Base-by-base conservation (phyloP, 2,113 vertebrate genomes). In the Pelusios castaneus region DNA sequence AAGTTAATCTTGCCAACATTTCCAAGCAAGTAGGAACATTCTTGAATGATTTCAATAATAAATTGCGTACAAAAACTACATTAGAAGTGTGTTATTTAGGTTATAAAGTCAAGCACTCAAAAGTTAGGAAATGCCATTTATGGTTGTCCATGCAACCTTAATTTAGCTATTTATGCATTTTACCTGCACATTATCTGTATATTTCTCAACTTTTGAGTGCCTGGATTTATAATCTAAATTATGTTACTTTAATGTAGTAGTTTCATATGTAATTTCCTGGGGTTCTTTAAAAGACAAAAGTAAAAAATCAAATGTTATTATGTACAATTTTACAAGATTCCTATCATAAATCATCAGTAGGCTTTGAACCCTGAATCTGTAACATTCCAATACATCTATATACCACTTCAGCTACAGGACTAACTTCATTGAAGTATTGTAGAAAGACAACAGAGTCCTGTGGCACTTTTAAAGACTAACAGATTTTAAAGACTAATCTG, bases 1-100 rank as follows among this genome's bases (percentile, higher is more conserved):
- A 89, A 91, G 75, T 76, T 60, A 76, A 41, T 12, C 21, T 84
- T 38, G 83, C 2, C 2, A 93, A 90, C 25, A 45, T 45, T 76
- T 45, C 25, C 73, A 76, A 76, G 25, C 41, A 93, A 93, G 51
- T 27, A 89, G 0, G 0, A 93, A 38, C 75, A n/a, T 34, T 79
- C 34, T 82, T 88, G 54, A 89, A 2, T 6, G 52, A 49, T 63
- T 51, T 2, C 0, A 8, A 3, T 25, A 85, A 85, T 41, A 13
- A 83, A 90, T 29, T 79, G 8, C 3, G 51, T 27, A 60, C 21
- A 51, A 31, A 56, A 38, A 55, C 2, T 13, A 56, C 70, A 38
- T 38, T 10, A 25, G 70, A 63, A 54, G 2, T 84, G 60, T 1
- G 3, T 25, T 3, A 56, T 1, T 2, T 13, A 5, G 29, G 12